Percentiles rank a stretch among this genome's conserved stretches.
Evolutionary conservation across 2,113 vertebrate species (phyloP).

Genomic region (Phalacrocorax pelagicus): DNA sequence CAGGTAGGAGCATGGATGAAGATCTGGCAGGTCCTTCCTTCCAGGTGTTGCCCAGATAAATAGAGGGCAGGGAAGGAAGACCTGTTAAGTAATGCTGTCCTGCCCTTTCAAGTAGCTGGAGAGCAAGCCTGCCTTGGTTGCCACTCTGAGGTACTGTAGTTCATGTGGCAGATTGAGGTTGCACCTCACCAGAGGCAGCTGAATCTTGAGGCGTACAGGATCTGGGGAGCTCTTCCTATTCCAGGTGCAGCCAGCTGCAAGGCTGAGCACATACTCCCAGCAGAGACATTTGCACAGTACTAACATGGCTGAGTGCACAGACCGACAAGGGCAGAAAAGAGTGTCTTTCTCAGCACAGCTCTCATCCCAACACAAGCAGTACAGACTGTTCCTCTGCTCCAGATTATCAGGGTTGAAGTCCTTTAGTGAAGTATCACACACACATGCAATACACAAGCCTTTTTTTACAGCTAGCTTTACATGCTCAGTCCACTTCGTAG

Average conservation of each 20-base stretch:
- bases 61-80: not conserved
- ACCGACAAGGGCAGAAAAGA: not conserved
- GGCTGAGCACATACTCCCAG: not conserved
- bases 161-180: accelerated
- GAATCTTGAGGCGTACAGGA: not conserved
- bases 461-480: not conserved
- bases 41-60: not conserved
- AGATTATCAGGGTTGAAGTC: not conserved
- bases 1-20: not conserved
- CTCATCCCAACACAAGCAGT: not conserved
- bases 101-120: not conserved
- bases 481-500: not conserved
- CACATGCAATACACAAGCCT: not conserved
- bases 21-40: not conserved
- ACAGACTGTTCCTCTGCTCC: not conserved
- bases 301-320: not conserved
- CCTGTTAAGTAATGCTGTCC: not conserved
- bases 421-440: not conserved
- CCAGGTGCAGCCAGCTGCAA: not conserved
- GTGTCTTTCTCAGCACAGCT: not conserved
- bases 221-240: not conserved
- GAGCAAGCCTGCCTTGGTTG: not conserved
- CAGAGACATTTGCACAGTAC: not conserved
- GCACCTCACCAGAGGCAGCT: not conserved
- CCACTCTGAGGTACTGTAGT: not conserved